Base-by-base conservation (phyloP, 2,113 vertebrate species). In the Acrocephalus arundinaceus region DNA sequence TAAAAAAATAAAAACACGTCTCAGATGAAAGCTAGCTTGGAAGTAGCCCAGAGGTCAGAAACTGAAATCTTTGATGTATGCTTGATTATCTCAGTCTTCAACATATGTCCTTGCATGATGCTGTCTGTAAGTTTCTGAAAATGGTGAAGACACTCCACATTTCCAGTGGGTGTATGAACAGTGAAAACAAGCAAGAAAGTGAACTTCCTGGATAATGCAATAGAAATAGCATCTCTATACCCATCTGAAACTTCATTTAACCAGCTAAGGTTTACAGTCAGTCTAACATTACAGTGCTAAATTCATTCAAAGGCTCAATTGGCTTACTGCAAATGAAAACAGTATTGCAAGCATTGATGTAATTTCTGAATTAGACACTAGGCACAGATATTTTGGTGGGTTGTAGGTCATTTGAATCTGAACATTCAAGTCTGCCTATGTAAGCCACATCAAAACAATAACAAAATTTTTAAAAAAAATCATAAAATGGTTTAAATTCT, bases 11-110 rank as follows among this genome's bases (percentile, higher is more conserved):
- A 68, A 89, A 71, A 17, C 37, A 80, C 30, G 43, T 51, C 52
- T 95, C 61, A 79, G 49, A 83, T 86, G 79, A 94, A 88, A 95
- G 61, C 87, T 92, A 66, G 46, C 72, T 95, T 95, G 92, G 84
- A 93, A 93, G 41, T 46, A 94, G 78, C 71, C 70, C 90, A 91
- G 74, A 94, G 85, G 86, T 96, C 96, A 94, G 90, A 96, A 96
- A 91, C 30, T 66, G 78, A 96, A 96, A 79, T 93, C 68, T 92
- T 77, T 93, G 87, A 80, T 90, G 48, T 87, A 71, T 85, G 91
- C 77, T 90, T 55, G 67, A 90, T 81, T 91, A 94, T 87, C 65
- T 95, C 41, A 88, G 51, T 58, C 59, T 93, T 80, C 61, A 90
- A 63, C 87, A 87, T 87, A 94, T 73, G 87, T 89, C 71, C 80